These are phyloP conservation scores for Thumatha senex DNA, from an alignment of 2,888 invertebrate genomes.

Conservation along the genomic window DNA sequence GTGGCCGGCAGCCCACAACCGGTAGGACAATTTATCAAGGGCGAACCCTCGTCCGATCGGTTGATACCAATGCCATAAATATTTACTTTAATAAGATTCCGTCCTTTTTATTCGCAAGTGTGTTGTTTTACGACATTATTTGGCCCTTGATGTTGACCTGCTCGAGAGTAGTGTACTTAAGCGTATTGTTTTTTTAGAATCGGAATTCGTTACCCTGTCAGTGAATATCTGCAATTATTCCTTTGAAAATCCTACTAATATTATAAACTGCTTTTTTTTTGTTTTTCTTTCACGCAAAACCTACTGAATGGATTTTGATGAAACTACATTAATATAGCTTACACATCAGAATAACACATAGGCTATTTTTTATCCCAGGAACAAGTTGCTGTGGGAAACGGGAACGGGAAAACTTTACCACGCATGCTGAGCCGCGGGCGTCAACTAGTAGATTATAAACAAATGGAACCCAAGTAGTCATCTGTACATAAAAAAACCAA, in stretches of 20 bases:
- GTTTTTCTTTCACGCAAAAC: too few relatives aligned
- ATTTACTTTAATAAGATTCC: slow-evolving; percentile 83
- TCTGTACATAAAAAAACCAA: too few relatives aligned
- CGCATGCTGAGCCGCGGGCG: too few relatives aligned
- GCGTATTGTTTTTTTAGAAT: slow-evolving; percentile 68
- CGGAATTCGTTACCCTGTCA: slow-evolving; percentile 54
- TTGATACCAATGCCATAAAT: slow-evolving; percentile 82
- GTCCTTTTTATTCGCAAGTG: slow-evolving; percentile 74
- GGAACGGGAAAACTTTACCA: too few relatives aligned
- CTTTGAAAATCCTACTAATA: slow-evolving; percentile 42
- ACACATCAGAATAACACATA: too few relatives aligned
- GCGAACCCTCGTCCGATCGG: slow-evolving; percentile 79
- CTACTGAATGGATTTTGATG: too few relatives aligned
- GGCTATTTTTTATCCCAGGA: too few relatives aligned
- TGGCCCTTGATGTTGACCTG: slow-evolving; percentile 68
- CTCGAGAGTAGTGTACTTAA: slow-evolving; percentile 51
- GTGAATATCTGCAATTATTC: slow-evolving; percentile 44
- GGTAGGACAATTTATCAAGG: slow-evolving; percentile 78
- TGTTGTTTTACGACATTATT: slow-evolving; percentile 77
- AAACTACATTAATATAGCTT: too few relatives aligned
- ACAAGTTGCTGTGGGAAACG: too few relatives aligned
- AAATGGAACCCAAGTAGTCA: too few relatives aligned
- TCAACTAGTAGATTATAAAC: too few relatives aligned
- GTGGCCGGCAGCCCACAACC: slow-evolving; percentile 68
- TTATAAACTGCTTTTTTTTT: too few relatives aligned